These are phyloP conservation scores for Drosophila jambulina DNA, from an alignment of 1,140 invertebrate species.

Conservation along the genomic window DNA sequence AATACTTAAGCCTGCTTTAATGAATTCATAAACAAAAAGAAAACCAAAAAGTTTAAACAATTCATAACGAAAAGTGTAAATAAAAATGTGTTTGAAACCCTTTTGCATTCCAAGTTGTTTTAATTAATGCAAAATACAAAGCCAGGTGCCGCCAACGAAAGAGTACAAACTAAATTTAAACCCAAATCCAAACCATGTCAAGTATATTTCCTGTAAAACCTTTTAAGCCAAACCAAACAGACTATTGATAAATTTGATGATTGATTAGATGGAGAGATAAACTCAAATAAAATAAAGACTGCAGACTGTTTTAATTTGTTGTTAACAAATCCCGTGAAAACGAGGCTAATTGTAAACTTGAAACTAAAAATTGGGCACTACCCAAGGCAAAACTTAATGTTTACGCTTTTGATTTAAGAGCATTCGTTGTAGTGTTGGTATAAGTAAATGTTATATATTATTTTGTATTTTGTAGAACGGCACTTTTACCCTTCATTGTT, in stretches of 20 bases:
- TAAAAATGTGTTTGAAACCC: constrained; percentile 74
- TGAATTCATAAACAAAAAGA: constrained; percentile 15
- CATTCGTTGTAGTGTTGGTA: constrained; percentile 60
- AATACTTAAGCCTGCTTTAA: constrained; percentile 43
- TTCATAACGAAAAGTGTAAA: constrained; percentile 43
- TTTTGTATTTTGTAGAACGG: constrained; percentile 82
- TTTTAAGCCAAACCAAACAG: constrained; percentile 21
- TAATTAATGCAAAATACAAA: constrained; percentile 74
- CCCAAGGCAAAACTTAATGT: constrained; percentile 20
- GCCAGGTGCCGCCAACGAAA: constrained; percentile 69
- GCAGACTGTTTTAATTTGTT: constrained; percentile 71
- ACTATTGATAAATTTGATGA: constrained; percentile 52
- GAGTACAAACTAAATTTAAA: constrained; percentile 43
- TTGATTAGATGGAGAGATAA: constrained; percentile 40
- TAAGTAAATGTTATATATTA: constrained; percentile 54
- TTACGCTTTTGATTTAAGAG: constrained; percentile 63
- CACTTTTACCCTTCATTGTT: constrained; percentile 51
- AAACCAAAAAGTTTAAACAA: constrained; percentile 14
- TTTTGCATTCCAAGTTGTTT: constrained; percentile 82
- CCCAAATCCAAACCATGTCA: constrained; percentile 45
- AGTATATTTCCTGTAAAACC: constrained; percentile 52
- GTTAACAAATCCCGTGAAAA: constrained; percentile 41
- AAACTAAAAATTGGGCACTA: constrained; percentile 21
- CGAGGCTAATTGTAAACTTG: constrained; percentile 40
- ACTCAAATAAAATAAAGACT: constrained; percentile 80